Evolutionary conservation across 2,797 vertebrate genomes (phyloP).

Genomic region (Phoebastria nigripes): DNA sequence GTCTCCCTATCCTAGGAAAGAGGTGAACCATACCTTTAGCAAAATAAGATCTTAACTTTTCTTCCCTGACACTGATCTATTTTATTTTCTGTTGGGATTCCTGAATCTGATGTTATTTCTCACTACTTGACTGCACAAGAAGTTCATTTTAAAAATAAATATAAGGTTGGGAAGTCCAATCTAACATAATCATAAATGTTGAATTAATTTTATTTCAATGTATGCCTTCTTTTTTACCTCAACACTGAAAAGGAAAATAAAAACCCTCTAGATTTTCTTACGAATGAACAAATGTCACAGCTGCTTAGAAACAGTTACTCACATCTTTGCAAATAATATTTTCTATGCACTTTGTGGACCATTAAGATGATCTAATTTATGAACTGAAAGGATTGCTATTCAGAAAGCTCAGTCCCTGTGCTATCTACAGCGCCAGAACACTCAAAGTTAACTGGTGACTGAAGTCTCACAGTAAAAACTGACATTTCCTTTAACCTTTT

Average conservation of each 20-base stretch:
- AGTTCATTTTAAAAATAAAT: background rate
- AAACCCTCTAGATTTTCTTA: background rate
- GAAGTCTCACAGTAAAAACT: slow-evolving; percentile 61
- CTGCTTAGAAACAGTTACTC: background rate
- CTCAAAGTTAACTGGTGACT: slow-evolving; percentile 49
- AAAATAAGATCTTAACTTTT: background rate
- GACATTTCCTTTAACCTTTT: slow-evolving; percentile 70
- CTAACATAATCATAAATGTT: background rate
- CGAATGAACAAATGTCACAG: background rate
- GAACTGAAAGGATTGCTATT: slow-evolving; percentile 47
- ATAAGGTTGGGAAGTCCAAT: background rate
- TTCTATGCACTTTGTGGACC: slow-evolving; percentile 25
- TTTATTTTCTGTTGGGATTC: background rate
- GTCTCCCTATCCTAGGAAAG: background rate
- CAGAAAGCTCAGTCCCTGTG: slow-evolving; percentile 51
- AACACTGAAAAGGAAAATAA: background rate
- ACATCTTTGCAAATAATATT: background rate
- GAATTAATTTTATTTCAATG: background rate
- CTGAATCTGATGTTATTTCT: background rate
- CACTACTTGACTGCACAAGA: background rate
- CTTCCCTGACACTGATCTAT: background rate
- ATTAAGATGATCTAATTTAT: slow-evolving; percentile 60
- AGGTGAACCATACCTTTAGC: background rate
- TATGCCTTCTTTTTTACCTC: background rate
- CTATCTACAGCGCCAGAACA: slow-evolving; percentile 51